Evolutionary conservation across 2,113 vertebrate species (phyloP).

Genomic region (Anoplopoma fimbria): DNA sequence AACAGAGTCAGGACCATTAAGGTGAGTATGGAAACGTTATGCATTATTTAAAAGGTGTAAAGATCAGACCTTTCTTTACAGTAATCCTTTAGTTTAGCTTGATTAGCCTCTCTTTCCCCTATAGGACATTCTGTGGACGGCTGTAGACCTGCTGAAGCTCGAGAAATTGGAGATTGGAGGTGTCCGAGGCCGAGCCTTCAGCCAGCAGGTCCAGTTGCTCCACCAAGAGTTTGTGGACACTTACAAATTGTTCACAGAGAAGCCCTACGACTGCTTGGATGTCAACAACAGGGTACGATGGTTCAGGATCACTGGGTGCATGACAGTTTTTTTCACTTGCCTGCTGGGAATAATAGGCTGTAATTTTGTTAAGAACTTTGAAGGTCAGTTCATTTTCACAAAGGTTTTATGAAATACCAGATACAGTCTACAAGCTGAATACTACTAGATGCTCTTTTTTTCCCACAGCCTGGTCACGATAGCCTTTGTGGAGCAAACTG

Average conservation of each 20-base stretch:
- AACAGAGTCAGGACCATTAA: conserved; percentile 82
- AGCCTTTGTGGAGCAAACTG: conserved; percentile 16
- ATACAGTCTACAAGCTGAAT: background rate
- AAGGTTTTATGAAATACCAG: background rate
- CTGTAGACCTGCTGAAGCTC: conserved; percentile 89
- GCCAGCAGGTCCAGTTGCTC: conserved; percentile 86
- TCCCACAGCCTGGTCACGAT: background rate
- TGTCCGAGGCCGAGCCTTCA: conserved; percentile 85
- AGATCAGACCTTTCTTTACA: background rate
- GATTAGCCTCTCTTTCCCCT: background rate
- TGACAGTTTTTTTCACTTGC: background rate
- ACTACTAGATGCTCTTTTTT: conserved; percentile 12
- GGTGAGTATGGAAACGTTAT: conserved; percentile 76
- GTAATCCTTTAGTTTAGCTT: background rate
- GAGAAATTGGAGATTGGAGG: conserved; percentile 93
- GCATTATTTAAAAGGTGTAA: background rate
- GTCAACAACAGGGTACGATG: conserved; percentile 82
- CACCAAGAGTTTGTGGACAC: conserved; percentile 87
- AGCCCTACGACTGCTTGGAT: conserved; percentile 87
- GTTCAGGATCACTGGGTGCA: background rate
- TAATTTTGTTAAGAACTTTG: background rate
- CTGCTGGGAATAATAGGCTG: background rate
- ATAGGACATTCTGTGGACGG: conserved; percentile 88
- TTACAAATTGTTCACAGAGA: conserved; percentile 85
- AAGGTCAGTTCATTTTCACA: conserved; percentile 23